Conservation (phyloP, 2,888 invertebrate species). For the Danaus chrysippus region DNA sequence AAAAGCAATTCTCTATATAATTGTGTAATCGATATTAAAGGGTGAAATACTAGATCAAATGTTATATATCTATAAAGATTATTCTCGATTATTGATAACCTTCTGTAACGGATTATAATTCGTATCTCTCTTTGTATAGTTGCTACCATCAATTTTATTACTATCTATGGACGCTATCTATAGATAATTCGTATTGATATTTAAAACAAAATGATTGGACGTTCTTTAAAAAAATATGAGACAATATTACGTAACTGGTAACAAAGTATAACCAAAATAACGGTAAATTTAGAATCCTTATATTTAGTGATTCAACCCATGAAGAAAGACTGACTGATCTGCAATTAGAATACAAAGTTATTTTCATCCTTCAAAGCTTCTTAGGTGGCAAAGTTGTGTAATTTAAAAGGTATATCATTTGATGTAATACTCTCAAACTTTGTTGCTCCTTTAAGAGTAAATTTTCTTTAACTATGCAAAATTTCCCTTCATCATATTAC, state of each 20-base stretch:
- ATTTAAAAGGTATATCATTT: slow-evolving; percentile 19
- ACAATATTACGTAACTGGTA: too few relatives aligned
- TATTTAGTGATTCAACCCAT: too few relatives aligned
- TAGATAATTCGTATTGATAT: not conserved
- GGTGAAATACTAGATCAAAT: not conserved
- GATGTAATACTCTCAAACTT: slow-evolving; percentile 21
- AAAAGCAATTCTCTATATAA: not conserved
- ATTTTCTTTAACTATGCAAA: slow-evolving; percentile 22
- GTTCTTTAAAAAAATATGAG: too few relatives aligned
- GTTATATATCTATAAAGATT: not conserved
- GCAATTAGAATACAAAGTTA: not conserved
- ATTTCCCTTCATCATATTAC: slow-evolving; percentile 9
- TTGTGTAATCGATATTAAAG: not conserved
- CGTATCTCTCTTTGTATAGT: not conserved
- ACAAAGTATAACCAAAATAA: too few relatives aligned
- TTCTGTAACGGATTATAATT: not conserved
- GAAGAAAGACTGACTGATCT: not conserved
- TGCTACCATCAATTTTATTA: not conserved
- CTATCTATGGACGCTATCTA: not conserved
- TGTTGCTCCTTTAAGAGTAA: slow-evolving; percentile 16
- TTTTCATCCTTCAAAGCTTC: not conserved
- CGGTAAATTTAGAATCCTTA: too few relatives aligned
- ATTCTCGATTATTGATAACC: not conserved
- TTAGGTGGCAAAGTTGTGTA: slow-evolving; percentile 15
- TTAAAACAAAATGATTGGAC: too few relatives aligned